Percentiles rank a stretch among this genome's conserved stretches.
These are phyloP conservation scores for Spisula solida DNA, from an alignment of 2,888 invertebrate genomes.

Conservation along the genomic window DNA sequence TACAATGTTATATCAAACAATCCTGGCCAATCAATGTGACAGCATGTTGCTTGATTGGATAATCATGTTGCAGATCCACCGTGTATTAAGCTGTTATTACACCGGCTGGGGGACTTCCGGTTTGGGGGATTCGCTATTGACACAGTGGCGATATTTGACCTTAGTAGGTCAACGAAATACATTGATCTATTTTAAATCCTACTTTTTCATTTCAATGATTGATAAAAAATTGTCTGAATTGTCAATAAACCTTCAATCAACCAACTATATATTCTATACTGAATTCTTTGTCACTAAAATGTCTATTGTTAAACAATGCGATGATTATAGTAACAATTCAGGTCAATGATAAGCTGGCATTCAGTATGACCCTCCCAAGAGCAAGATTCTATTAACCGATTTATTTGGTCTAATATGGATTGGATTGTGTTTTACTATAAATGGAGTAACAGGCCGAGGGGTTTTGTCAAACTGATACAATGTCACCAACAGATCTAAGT, in stretches of 20 bases:
- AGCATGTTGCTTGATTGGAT: conserved; percentile 7
- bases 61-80: conserved; percentile 16
- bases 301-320: too few relatives aligned
- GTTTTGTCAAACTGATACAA: too few relatives aligned
- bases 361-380: too few relatives aligned
- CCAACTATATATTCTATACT: not conserved
- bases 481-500: too few relatives aligned
- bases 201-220: not conserved
- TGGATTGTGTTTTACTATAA: too few relatives aligned
- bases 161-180: not conserved
- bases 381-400: too few relatives aligned
- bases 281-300: not conserved
- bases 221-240: not conserved
- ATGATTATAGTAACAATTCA: too few relatives aligned
- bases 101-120: not conserved
- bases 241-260: not conserved
- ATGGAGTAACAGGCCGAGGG: too few relatives aligned
- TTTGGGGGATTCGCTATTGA: not conserved
- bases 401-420: too few relatives aligned
- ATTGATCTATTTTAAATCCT: not conserved
- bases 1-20: not conserved
- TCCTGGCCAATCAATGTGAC: not conserved
- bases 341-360: too few relatives aligned
- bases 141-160: not conserved
- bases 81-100: conserved; percentile 13